Evolutionary conservation across 2,888 invertebrate genomes (phyloP).

Genomic region (Liopterus haemorrhoidalis): DNA sequence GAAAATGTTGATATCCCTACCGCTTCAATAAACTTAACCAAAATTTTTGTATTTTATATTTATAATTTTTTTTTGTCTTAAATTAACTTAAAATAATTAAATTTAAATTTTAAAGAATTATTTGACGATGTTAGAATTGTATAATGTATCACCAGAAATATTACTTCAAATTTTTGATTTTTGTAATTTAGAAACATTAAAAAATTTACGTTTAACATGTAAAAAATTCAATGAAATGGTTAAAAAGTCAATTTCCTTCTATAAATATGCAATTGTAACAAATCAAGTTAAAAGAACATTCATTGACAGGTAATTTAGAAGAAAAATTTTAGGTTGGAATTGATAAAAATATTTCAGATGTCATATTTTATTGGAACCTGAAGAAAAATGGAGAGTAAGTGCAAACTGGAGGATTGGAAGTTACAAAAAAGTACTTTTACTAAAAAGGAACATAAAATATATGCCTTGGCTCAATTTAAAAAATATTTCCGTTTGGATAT

Average conservation of each 20-base stretch:
- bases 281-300: conserved; percentile 28
- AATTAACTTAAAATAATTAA: background rate
- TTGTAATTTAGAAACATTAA: conserved; percentile 16
- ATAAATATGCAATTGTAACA: conserved; percentile 25
- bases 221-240: conserved; percentile 16
- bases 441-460: conserved; percentile 46
- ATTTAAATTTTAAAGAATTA: background rate
- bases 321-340: conserved; percentile 11
- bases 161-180: conserved; percentile 15
- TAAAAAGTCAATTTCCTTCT: conserved; percentile 6
- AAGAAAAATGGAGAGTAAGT: conserved; percentile 44
- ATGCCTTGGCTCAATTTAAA: conserved; percentile 53
- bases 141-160: conserved; percentile 14
- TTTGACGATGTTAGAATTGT: conserved; percentile 8
- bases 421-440: conserved; percentile 47
- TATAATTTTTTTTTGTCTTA: too few relatives aligned
- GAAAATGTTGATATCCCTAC: too few relatives aligned
- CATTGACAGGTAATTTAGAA: conserved; percentile 26
- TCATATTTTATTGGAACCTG: conserved; percentile 39
- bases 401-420: conserved; percentile 54
- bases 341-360: conserved; percentile 33
- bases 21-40: too few relatives aligned
- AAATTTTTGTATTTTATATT: too few relatives aligned
- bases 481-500: conserved; percentile 50
- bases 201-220: conserved; percentile 10